Percentiles rank a stretch among this genome's conserved stretches.
Conservation (phyloP, 2,888 invertebrate species). For the Hypercompe scribonia region DNA sequence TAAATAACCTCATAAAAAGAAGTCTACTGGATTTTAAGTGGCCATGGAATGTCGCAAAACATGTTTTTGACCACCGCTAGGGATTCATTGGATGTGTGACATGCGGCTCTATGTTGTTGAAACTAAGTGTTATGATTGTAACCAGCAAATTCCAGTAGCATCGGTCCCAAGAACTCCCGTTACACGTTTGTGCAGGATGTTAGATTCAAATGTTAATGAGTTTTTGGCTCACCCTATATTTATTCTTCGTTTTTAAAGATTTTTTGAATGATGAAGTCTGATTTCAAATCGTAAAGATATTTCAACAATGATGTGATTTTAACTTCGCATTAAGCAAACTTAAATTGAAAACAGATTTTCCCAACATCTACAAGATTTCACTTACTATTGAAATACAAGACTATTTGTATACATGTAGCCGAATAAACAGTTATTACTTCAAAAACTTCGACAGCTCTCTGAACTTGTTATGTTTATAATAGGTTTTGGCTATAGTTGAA, state of each 20-base stretch:
- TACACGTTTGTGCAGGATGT: too few relatives aligned
- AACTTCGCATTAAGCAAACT: neutral
- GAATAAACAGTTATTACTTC: neutral
- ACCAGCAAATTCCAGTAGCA: too few relatives aligned
- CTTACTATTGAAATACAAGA: neutral
- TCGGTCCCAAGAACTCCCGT: too few relatives aligned
- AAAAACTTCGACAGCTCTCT: neutral
- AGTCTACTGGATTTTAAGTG: too few relatives aligned
- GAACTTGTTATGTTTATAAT: neutral
- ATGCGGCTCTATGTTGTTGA: too few relatives aligned
- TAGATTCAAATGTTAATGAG: too few relatives aligned
- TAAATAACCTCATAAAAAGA: too few relatives aligned
- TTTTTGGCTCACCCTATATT: too few relatives aligned
- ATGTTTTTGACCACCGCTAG: too few relatives aligned
- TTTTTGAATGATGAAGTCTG: neutral
- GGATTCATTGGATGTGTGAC: too few relatives aligned
- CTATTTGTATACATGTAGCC: neutral
- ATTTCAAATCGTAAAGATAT: neutral
- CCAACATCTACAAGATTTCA: neutral
- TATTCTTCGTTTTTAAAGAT: neutral
- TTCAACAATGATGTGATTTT: neutral
- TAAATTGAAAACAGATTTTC: neutral
- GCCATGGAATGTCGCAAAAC: too few relatives aligned
- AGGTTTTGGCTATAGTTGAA: neutral
- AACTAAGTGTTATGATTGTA: too few relatives aligned